These are phyloP conservation scores for Girardinus metallicus DNA, from an alignment of 2,797 vertebrate species.

Conservation along the genomic window DNA sequence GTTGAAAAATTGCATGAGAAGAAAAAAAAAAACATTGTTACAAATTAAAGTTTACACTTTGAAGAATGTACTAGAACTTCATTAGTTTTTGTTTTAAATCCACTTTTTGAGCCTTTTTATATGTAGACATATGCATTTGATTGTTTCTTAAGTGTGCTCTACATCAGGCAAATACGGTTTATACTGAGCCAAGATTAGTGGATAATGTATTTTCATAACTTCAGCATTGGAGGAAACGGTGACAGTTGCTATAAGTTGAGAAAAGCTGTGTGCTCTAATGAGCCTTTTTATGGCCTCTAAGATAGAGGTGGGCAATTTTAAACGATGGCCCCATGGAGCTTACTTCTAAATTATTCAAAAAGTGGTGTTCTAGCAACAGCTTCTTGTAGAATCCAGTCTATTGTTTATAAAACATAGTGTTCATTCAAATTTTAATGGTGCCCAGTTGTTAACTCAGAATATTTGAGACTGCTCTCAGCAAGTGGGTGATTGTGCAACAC, in stretches of 20 bases:
- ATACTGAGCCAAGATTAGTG: slow-evolving; percentile 1
- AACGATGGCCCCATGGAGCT: slow-evolving; percentile 16
- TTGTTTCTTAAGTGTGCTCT: slow-evolving; percentile 25
- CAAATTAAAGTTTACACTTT: background rate
- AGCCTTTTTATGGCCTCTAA: slow-evolving; percentile 41
- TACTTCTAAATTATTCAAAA: slow-evolving; percentile 52
- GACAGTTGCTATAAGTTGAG: slow-evolving; percentile 45
- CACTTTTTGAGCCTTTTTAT: background rate
- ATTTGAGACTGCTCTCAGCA: slow-evolving; percentile 28
- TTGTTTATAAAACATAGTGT: slow-evolving; percentile 42
- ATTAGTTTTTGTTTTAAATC: background rate
- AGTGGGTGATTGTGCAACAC: slow-evolving; percentile 19
- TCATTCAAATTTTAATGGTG: slow-evolving; percentile 51
- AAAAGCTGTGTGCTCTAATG: slow-evolving; percentile 37
- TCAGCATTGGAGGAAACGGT: slow-evolving; percentile 42
- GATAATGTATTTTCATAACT: slow-evolving; percentile 30
- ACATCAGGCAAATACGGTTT: slow-evolving; percentile 7
- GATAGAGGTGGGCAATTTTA: slow-evolving; percentile 29
- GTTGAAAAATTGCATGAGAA: background rate
- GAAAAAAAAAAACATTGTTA: background rate
- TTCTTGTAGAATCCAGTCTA: slow-evolving; percentile 38
- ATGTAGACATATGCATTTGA: slow-evolving; percentile 19
- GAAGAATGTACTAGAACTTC: background rate
- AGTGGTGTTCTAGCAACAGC: slow-evolving; percentile 33
- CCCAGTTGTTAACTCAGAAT: slow-evolving; percentile 50